phyloP scores from a whole-genome alignment of 2,888 invertebrate genomes.

The Pheosia gnoma region DNA sequence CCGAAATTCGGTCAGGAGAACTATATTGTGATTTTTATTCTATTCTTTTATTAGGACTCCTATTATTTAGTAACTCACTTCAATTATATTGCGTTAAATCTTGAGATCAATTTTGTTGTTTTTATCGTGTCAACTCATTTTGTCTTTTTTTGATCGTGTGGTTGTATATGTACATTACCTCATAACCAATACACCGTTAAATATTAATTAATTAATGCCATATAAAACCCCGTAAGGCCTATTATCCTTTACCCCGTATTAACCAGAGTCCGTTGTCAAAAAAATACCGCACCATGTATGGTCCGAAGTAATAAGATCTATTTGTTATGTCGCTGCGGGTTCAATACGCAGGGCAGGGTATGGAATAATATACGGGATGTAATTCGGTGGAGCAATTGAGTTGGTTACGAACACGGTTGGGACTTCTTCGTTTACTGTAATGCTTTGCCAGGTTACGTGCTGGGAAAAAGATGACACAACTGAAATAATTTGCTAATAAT shows the following conservation, averaged over 20 bases:
- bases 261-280: not conserved
- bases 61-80: too few species aligned
- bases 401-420: too few species aligned
- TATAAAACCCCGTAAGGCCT: not conserved
- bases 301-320: slow-evolving; percentile 46
- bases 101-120: too few species aligned
- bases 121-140: too few species aligned
- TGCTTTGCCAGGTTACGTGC: too few species aligned
- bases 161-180: not conserved
- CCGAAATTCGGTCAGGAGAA: too few species aligned
- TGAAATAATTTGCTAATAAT: too few species aligned
- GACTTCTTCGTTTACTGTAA: too few species aligned
- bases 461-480: too few species aligned
- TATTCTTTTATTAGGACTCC: too few species aligned
- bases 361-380: not conserved
- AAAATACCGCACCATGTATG: slow-evolving; percentile 7
- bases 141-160: not conserved
- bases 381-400: not conserved
- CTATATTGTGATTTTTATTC: too few species aligned
- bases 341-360: not conserved
- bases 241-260: not conserved
- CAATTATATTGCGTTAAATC: too few species aligned
- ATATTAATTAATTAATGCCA: not conserved
- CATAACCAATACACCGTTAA: not conserved
- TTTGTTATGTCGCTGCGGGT: slow-evolving; percentile 42